phyloP scores from a whole-genome alignment of 2,113 vertebrate genomes.

The Neogobius melanostomus region DNA sequence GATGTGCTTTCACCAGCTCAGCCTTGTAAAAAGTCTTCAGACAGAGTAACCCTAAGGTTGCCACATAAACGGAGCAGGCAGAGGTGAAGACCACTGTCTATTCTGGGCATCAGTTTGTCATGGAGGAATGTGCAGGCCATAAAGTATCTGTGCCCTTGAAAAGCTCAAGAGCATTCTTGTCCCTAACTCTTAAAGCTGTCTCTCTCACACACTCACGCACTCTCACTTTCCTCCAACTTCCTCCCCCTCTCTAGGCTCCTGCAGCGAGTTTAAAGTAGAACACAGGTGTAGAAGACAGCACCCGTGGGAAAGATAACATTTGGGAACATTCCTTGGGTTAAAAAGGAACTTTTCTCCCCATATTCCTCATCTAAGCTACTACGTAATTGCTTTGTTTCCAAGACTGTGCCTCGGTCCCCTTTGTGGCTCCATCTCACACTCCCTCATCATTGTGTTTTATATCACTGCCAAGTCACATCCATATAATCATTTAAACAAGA shows the following conservation, averaged over 20 bases:
- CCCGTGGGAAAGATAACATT: conserved; percentile 55
- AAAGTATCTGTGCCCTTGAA: conserved; percentile 72
- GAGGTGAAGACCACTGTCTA: conserved; percentile 57
- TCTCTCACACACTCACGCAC: conserved; percentile 48
- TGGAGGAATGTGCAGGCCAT: conserved; percentile 68
- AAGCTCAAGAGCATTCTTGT: conserved; percentile 63
- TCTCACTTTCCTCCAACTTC: conserved; percentile 47
- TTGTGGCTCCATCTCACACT: conserved; percentile 44
- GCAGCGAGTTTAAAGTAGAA: conserved; percentile 60
- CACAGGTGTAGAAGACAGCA: conserved; percentile 59
- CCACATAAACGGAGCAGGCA: conserved; percentile 56
- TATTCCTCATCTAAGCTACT: conserved; percentile 47
- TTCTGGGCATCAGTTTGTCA: conserved; percentile 67
- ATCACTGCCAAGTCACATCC: conserved; percentile 64
- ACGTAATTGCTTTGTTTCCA: conserved; percentile 57
- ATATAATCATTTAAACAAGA: conserved; percentile 61
- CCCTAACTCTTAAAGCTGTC: conserved; percentile 62
- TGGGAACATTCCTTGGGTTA: conserved; percentile 58
- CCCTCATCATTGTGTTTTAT: conserved; percentile 47
- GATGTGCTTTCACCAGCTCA: conserved; percentile 52
- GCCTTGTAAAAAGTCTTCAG: conserved; percentile 47
- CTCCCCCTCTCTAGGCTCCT: conserved; percentile 38
- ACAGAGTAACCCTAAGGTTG: conserved; percentile 56
- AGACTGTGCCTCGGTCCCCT: conserved; percentile 51
- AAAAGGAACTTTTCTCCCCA: conserved; percentile 42